These are phyloP conservation scores for Catocala fraxini DNA, from an alignment of 2,888 invertebrate genomes.

Conservation along the genomic window DNA sequence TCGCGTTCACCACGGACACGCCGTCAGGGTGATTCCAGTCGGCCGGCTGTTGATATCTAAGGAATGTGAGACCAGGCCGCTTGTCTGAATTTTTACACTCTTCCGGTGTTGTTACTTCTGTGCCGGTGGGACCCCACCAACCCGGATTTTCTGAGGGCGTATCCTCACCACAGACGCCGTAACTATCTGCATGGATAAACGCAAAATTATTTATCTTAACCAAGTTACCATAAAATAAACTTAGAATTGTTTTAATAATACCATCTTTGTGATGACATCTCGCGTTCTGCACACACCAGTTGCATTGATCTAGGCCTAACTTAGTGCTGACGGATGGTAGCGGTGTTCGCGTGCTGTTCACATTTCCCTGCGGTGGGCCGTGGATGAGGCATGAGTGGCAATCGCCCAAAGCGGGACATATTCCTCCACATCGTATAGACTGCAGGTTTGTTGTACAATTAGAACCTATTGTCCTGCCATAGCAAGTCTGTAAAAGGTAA, in stretches of 20 bases:
- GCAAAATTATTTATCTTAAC: not conserved
- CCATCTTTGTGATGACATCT: conserved; percentile 95
- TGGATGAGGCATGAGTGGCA: conserved; percentile 97
- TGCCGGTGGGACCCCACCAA: conserved; percentile 96
- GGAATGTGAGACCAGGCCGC: conserved; percentile 95
- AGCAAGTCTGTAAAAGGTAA: conserved; percentile 88
- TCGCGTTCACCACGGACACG: conserved; percentile 95
- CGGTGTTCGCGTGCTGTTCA: conserved; percentile 68
- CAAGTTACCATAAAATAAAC: not conserved
- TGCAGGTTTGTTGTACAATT: conserved; percentile 97
- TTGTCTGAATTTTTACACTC: conserved; percentile 93
- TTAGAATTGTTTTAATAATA: conserved; percentile 56
- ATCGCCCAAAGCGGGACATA: conserved; percentile 95
- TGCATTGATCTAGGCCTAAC: conserved; percentile 93
- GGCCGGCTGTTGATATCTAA: conserved; percentile 95
- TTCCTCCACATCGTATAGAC: conserved; percentile 95
- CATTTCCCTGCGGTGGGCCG: conserved; percentile 87
- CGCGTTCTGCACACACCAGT: conserved; percentile 98
- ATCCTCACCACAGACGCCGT: conserved; percentile 95
- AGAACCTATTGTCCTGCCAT: conserved; percentile 94
- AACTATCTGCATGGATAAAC: conserved; percentile 86
- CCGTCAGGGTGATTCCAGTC: conserved; percentile 96
- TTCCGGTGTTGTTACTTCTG: conserved; percentile 91
- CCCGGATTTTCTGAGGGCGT: conserved; percentile 94
- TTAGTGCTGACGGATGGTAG: conserved; percentile 91